Conservation (phyloP, 2,888 invertebrate species). For the Ellobium chinense region DNA sequence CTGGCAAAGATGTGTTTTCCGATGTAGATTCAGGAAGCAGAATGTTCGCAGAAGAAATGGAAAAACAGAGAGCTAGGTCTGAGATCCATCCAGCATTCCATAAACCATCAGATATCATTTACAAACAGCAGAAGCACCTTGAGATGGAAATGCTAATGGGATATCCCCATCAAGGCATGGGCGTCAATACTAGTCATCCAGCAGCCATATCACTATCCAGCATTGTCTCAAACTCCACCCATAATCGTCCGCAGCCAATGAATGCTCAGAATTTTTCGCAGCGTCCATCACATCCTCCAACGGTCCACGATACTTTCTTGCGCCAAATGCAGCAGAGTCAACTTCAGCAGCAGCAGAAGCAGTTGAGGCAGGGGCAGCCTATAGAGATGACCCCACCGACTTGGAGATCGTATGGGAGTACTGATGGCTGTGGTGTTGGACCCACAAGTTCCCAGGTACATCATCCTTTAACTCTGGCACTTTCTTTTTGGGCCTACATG, state of each 20-base stretch:
- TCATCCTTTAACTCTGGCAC: neutral
- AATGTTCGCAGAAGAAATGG: conserved; percentile 10
- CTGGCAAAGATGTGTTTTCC: neutral
- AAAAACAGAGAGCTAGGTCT: conserved; percentile 12
- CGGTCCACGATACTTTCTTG: conserved; percentile 44
- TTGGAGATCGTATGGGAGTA: conserved; percentile 14
- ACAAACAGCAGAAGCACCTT: conserved; percentile 31
- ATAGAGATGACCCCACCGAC: neutral
- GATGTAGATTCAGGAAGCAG: conserved; percentile 3
- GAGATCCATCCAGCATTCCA: conserved; percentile 32
- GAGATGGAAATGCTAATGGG: conserved; percentile 26
- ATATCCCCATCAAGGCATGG: neutral
- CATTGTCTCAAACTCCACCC: neutral
- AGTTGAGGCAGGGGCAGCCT: conserved; percentile 27
- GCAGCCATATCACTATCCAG: conserved; percentile 1
- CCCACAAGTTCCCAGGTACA: conserved; percentile 11
- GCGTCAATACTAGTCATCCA: neutral
- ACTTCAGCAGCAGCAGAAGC: conserved; percentile 23
- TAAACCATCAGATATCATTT: neutral
- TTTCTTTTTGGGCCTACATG: neutral
- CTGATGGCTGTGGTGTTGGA: neutral
- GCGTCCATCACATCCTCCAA: conserved; percentile 66
- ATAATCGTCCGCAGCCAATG: conserved; percentile 8
- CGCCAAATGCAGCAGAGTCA: conserved; percentile 24
- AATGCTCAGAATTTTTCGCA: conserved; percentile 3